Evolutionary conservation across 2,888 invertebrate species (phyloP).

Genomic region (Unio pictorum): DNA sequence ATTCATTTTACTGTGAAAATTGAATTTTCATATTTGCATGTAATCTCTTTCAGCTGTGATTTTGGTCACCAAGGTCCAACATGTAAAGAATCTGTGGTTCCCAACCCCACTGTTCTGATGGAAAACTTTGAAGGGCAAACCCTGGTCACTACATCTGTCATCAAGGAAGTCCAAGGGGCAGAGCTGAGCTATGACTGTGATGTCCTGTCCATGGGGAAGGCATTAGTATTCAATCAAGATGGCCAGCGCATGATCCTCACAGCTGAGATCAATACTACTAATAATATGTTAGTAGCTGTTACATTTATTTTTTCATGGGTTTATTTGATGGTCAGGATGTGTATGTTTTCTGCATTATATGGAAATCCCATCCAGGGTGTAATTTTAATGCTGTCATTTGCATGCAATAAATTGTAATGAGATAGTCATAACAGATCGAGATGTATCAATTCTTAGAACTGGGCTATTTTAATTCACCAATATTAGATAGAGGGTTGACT

Average conservation of each 20-base stretch:
- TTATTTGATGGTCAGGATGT: not conserved
- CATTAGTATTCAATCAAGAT: constrained; percentile 65
- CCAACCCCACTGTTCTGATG: constrained; percentile 42
- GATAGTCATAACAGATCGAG: too few relatives aligned
- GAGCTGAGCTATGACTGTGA: constrained; percentile 68
- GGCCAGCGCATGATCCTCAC: constrained; percentile 63
- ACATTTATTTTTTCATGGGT: not conserved
- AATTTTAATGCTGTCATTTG: not conserved
- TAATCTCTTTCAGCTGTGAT: constrained; percentile 66
- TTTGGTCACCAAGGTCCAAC: constrained; percentile 67
- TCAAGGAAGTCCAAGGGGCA: constrained; percentile 58
- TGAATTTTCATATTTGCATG: not conserved
- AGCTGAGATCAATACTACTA: constrained; percentile 68
- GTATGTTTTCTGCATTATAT: not conserved
- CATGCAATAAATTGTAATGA: too few relatives aligned
- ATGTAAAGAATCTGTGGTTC: constrained; percentile 58
- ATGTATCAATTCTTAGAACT: too few relatives aligned
- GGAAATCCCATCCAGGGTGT: not conserved
- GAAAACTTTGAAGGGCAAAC: constrained; percentile 56
- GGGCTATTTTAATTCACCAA: too few relatives aligned
- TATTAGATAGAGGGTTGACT: too few relatives aligned
- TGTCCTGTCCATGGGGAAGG: constrained; percentile 67
- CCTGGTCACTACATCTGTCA: constrained; percentile 33
- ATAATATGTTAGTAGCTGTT: constrained; percentile 50
- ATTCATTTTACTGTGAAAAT: too few relatives aligned